Percentiles rank a stretch among this genome's conserved stretches.
Conservation (phyloP, 2,113 vertebrate species). For the Argyrosomus japonicus region DNA sequence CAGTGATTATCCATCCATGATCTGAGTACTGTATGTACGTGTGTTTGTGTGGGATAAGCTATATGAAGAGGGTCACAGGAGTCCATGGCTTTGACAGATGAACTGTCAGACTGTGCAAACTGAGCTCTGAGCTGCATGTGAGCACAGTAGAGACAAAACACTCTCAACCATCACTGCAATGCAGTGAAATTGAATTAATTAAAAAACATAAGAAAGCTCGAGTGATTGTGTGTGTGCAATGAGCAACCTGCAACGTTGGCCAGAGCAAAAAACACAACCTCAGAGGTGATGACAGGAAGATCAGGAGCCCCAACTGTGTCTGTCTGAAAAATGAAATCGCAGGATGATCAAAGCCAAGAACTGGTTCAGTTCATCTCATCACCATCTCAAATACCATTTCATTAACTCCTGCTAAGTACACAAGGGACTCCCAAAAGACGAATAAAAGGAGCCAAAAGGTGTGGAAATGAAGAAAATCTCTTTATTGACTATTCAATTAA, state of each 20-base stretch:
- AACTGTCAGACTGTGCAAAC: constrained; percentile 11
- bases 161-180: background rate
- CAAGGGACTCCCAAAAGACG: background rate
- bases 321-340: constrained; percentile 12
- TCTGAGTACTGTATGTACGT: background rate
- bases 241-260: background rate
- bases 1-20: background rate
- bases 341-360: constrained; percentile 11
- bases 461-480: constrained; percentile 12
- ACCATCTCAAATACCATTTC: background rate
- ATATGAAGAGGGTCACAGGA: background rate
- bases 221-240: background rate
- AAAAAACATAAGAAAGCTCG: background rate
- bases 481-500: background rate
- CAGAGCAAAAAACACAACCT: background rate
- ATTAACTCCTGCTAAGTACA: constrained; percentile 20
- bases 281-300: constrained; percentile 7
- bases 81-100: constrained; percentile 2
- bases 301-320: constrained; percentile 9
- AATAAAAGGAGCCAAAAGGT: background rate
- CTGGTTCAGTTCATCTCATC: constrained; percentile 14
- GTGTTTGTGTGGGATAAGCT: background rate
- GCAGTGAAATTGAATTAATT: background rate
- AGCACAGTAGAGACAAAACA: background rate
- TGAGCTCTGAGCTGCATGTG: background rate